A percentile compares a stretch with the other conserved stretches of the same genome.
Conservation (phyloP, 2,113 vertebrate species). For the Prionailurus viverrinus region DNA sequence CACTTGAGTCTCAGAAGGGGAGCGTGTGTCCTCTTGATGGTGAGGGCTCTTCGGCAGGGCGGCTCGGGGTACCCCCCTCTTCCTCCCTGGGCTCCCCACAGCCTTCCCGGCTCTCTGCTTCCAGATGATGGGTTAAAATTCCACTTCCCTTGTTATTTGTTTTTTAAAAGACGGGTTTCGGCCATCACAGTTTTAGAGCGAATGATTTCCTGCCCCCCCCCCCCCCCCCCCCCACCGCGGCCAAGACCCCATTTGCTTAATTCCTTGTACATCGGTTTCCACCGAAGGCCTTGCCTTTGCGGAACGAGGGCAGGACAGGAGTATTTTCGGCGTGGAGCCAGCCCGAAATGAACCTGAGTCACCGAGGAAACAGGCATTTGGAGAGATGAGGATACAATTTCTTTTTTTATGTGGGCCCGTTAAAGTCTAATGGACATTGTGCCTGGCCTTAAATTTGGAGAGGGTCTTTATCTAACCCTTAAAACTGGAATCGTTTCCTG, state of each 20-base stretch:
- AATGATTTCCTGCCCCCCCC: background rate
- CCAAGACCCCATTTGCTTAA: background rate
- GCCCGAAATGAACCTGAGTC: constrained; percentile 66
- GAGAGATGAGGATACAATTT: constrained; percentile 80
- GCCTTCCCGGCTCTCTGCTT: background rate
- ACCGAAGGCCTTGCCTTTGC: background rate
- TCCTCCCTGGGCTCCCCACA: background rate
- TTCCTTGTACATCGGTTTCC: background rate
- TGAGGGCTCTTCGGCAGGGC: fast-evolving
- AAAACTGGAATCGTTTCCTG: constrained; percentile 81
- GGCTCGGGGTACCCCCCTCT: background rate
- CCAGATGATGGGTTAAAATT: background rate
- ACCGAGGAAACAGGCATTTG: constrained; percentile 30
- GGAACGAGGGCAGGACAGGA: background rate
- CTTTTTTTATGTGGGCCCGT: constrained; percentile 84
- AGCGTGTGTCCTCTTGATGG: background rate
- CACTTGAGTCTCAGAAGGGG: background rate
- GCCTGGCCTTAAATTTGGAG: constrained; percentile 85
- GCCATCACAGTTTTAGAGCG: background rate
- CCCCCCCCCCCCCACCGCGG: fast-evolving
- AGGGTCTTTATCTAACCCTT: constrained; percentile 84
- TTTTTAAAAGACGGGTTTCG: background rate
- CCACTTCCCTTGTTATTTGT: background rate
- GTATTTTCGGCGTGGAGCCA: constrained; percentile 58
- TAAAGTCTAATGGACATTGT: constrained; percentile 83